Conservation (phyloP, 2,113 vertebrate genomes). For the Perca flavescens region DNA sequence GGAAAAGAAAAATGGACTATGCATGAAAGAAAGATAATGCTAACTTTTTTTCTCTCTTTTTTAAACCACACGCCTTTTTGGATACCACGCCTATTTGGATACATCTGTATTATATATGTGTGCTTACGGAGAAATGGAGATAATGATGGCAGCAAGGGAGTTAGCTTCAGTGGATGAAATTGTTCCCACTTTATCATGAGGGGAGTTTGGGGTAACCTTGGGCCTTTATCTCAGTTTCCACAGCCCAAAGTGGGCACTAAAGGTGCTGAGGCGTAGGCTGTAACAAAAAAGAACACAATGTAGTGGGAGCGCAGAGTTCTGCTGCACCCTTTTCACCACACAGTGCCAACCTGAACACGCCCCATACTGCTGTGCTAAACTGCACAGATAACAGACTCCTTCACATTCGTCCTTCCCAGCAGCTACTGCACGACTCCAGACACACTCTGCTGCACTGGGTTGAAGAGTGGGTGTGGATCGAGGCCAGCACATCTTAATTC, state of each 20-base stretch:
- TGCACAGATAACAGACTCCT: slow-evolving; percentile 67
- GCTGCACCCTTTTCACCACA: slow-evolving; percentile 48
- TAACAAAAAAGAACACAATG: slow-evolving; percentile 44
- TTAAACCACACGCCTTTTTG: slow-evolving; percentile 67
- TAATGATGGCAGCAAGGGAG: slow-evolving; percentile 55
- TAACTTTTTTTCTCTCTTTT: slow-evolving; percentile 75
- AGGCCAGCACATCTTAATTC: slow-evolving; percentile 80
- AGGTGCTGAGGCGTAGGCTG: slow-evolving; percentile 37
- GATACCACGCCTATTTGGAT: slow-evolving; percentile 69
- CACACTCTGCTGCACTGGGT: slow-evolving; percentile 65
- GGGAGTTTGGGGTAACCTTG: slow-evolving; percentile 55
- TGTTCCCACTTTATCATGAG: slow-evolving; percentile 47
- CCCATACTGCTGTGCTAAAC: slow-evolving; percentile 66
- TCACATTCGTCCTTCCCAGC: slow-evolving; percentile 69
- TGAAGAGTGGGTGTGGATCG: slow-evolving; percentile 71
- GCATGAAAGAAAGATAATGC: slow-evolving; percentile 83
- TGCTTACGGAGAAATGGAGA: slow-evolving; percentile 36
- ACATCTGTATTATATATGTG: slow-evolving; percentile 61
- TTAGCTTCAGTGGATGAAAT: slow-evolving; percentile 55
- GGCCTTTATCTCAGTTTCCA: slow-evolving; percentile 41
- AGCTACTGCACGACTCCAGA: slow-evolving; percentile 64
- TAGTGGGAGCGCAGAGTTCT: slow-evolving; percentile 44
- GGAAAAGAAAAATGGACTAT: slow-evolving; percentile 66
- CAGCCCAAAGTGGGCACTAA: slow-evolving; percentile 31
- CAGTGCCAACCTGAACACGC: slow-evolving; percentile 62